Conservation (phyloP, 2,888 invertebrate genomes). For the Danaus chrysippus region DNA sequence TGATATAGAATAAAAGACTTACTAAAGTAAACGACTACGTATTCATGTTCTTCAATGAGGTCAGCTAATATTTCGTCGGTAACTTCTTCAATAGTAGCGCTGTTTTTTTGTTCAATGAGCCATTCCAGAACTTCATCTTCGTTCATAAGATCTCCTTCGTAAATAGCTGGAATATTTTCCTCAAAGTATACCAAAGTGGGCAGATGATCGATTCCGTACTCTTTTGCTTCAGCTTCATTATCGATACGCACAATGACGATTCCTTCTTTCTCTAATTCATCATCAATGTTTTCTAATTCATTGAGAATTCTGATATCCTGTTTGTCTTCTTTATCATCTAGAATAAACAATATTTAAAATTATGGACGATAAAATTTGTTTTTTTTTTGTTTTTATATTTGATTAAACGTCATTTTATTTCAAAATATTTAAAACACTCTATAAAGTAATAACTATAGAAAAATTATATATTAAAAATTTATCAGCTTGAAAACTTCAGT, state of each 20-base stretch:
- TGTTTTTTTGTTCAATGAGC: conserved; percentile 91
- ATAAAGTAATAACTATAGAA: background rate
- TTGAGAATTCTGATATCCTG: conserved; percentile 92
- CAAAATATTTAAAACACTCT: background rate
- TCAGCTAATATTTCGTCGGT: conserved; percentile 93
- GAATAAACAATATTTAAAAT: conserved; percentile 33
- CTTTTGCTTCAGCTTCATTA: conserved; percentile 93
- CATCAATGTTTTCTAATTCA: conserved; percentile 95
- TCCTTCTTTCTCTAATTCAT: conserved; percentile 92
- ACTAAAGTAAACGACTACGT: conserved; percentile 96
- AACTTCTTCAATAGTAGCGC: conserved; percentile 95
- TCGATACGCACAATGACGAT: conserved; percentile 94
- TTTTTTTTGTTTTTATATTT: too few relatives aligned
- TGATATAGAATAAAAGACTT: conserved; percentile 51
- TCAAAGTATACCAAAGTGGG: conserved; percentile 94
- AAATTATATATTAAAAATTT: background rate
- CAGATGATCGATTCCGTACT: conserved; percentile 93
- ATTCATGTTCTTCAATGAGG: conserved; percentile 93
- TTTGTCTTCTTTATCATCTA: conserved; percentile 94
- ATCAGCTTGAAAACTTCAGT: background rate
- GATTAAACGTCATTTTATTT: too few relatives aligned
- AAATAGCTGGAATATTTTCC: conserved; percentile 93
- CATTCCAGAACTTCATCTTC: conserved; percentile 95
- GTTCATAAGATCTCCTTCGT: conserved; percentile 94
- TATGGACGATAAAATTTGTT: too few relatives aligned